These are phyloP conservation scores for Tetraneura akinire DNA, from an alignment of 1,140 invertebrate species.

Conservation along the genomic window DNA sequence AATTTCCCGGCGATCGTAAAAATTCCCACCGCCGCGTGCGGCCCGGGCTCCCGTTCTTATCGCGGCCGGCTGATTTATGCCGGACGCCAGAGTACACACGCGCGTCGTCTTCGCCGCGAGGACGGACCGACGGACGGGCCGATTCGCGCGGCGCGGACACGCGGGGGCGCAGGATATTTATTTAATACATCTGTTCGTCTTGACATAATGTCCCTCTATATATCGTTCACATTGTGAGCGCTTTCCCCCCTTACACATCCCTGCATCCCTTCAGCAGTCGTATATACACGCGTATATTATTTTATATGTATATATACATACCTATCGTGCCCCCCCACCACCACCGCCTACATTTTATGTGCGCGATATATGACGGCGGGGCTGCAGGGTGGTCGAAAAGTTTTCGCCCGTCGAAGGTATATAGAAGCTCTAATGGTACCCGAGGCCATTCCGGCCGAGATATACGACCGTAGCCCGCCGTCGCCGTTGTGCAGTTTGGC, in stretches of 20 bases:
- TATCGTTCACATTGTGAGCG: conserved; percentile 50
- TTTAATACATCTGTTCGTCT: conserved; percentile 53
- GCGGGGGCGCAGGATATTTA: conserved; percentile 51
- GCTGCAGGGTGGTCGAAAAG: conserved; percentile 13
- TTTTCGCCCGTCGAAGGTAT: conserved; percentile 49
- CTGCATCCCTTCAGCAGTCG: not conserved
- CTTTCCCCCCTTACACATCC: not conserved
- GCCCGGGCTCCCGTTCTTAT: no score
- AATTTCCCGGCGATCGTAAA: conserved; percentile 15
- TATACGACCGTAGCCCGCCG: conserved; percentile 45
- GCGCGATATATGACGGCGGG: not conserved
- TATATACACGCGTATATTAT: no score
- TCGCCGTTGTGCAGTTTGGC: conserved; percentile 43
- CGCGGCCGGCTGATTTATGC: conserved; percentile 42
- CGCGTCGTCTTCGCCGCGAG: not conserved
- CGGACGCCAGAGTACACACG: no score
- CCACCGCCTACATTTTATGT: conserved; percentile 29
- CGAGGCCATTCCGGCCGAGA: conserved; percentile 49
- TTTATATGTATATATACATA: no score
- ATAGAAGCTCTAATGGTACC: conserved; percentile 51
- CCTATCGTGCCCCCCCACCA: not conserved
- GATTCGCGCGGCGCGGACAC: conserved; percentile 15
- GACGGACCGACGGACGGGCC: conserved; percentile 9
- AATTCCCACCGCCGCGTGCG: conserved; percentile 25
- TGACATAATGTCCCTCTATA: conserved; percentile 53